A percentile compares a stretch with the other conserved stretches of the same genome.
These are phyloP conservation scores for Dioctria rufipes DNA, from an alignment of 2,888 invertebrate genomes.

Conservation along the genomic window DNA sequence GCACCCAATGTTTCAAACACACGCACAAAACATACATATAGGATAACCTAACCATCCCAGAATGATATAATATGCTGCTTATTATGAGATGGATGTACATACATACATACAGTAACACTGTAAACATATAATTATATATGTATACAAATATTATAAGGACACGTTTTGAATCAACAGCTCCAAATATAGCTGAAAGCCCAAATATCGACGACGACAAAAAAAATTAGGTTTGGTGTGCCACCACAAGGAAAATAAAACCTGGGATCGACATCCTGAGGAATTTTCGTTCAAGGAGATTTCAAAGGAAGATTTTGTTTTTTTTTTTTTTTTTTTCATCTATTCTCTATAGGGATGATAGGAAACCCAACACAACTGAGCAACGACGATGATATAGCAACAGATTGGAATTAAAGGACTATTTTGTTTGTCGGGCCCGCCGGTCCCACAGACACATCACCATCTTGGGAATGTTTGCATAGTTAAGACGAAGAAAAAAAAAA, in stretches of 20 bases:
- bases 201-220: neutral
- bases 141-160: neutral
- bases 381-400: neutral
- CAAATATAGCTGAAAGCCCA: neutral
- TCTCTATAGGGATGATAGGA: neutral
- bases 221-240: neutral
- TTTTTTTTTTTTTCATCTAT: too few relatives aligned
- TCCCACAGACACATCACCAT: neutral
- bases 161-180: slow-evolving; percentile 4
- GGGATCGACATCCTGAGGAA: slow-evolving; percentile 9
- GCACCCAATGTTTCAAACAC: neutral
- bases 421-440: neutral
- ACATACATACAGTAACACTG: too few relatives aligned
- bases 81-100: too few relatives aligned
- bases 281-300: neutral
- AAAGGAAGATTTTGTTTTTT: neutral
- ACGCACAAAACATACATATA: neutral
- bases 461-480: slow-evolving; percentile 7
- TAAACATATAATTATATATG: too few relatives aligned
- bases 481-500: neutral
- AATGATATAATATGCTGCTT: neutral
- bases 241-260: neutral
- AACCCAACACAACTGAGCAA: neutral
- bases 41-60: neutral
- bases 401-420: slow-evolving; percentile 6